Evolutionary conservation across 1,140 invertebrate genomes (phyloP).

Genomic region (Papilio helenus): DNA sequence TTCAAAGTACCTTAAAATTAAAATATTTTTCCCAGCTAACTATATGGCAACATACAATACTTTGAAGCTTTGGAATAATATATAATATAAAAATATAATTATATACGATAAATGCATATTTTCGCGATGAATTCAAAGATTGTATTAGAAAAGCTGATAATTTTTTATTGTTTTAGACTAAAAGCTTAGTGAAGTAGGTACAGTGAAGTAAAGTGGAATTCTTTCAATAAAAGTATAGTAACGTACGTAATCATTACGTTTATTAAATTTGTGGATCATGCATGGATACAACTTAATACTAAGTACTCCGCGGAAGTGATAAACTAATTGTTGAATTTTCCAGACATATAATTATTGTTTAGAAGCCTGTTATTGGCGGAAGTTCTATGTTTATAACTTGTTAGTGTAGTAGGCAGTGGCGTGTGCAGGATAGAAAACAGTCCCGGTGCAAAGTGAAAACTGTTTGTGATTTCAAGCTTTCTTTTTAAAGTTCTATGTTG

Average conservation of each 20-base stretch:
- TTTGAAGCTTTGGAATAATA: conserved; percentile 12
- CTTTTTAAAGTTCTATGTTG: conserved; percentile 41
- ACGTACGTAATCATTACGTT: conserved; percentile 35
- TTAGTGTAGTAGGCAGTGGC: background rate
- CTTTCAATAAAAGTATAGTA: background rate
- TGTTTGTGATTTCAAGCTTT: conserved; percentile 45
- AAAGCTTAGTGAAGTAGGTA: conserved; percentile 36
- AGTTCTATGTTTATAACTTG: conserved; percentile 28
- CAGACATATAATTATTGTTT: conserved; percentile 4
- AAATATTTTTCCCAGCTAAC: background rate
- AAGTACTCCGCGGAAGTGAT: conserved; percentile 17
- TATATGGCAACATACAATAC: background rate
- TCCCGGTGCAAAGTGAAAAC: conserved; percentile 29
- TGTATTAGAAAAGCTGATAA: conserved; percentile 14
- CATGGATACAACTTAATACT: background rate
- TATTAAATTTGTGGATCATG: conserved; percentile 37
- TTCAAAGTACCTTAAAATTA: background rate
- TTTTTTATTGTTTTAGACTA: conserved; percentile 38
- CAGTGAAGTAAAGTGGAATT: conserved; percentile 32
- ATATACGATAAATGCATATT: conserved; percentile 18
- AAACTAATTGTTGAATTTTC: conserved; percentile 21
- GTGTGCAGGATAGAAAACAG: conserved; percentile 22
- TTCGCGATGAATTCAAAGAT: conserved; percentile 13
- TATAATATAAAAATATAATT: background rate
- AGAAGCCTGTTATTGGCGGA: conserved; percentile 12